Conservation (phyloP, 2,113 vertebrate genomes). For the Nycticryphes semicollaris region DNA sequence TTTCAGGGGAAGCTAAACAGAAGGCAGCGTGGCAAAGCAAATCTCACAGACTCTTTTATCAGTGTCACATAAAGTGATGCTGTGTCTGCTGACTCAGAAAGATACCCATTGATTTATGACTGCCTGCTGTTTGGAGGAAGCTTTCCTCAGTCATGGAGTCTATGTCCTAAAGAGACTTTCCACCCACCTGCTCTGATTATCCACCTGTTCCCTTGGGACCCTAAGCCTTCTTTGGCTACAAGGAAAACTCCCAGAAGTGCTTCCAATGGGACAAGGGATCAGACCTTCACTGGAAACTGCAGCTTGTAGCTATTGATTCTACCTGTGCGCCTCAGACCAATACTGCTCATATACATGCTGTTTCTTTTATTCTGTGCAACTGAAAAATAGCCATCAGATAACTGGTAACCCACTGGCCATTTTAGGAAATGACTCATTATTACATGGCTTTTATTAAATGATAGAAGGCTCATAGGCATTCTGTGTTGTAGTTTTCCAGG, state of each 20-base stretch:
- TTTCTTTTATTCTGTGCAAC: neutral
- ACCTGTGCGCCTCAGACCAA: neutral
- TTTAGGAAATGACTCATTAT: neutral
- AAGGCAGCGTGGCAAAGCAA: neutral
- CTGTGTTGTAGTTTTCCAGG: neutral
- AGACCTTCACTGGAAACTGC: neutral
- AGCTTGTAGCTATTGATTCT: neutral
- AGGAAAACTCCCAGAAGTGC: neutral
- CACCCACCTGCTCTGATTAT: neutral
- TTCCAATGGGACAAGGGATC: neutral
- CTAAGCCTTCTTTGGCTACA: no score
- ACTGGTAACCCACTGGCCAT: neutral
- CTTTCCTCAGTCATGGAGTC: neutral
- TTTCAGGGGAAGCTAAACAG: neutral
- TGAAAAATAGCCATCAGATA: neutral
- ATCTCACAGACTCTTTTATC: neutral
- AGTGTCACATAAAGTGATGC: neutral
- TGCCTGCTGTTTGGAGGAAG: neutral
- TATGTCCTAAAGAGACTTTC: neutral
- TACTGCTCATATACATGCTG: accelerated
- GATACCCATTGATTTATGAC: neutral
- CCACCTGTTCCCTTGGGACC: no score
- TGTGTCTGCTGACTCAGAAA: constrained; percentile 14
- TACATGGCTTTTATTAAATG: neutral
- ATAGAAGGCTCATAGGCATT: neutral